Base-by-base conservation (phyloP, 1,140 invertebrate species). In the Lasaia peninsularis region DNA sequence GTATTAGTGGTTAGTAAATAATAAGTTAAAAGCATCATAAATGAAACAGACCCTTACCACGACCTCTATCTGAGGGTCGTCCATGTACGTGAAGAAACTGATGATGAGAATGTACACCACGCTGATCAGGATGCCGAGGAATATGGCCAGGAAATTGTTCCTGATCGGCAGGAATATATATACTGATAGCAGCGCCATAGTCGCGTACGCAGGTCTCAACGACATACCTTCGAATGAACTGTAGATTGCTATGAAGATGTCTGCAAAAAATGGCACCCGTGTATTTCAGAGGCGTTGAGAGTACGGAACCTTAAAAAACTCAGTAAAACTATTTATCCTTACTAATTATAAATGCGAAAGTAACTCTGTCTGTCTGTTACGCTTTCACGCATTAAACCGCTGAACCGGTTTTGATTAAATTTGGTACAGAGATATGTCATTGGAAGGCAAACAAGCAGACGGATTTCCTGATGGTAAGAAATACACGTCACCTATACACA, bases 101-200 rank as follows among this genome's bases (percentile, higher is more conserved):
- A 93, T 90, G 21, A 92, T 90, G 0, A 92, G 74, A 6, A 95
- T 75, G 67, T 96, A 93, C 40, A 91, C 90, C 1, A 91, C 32
- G 14, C 94, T 94, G 0, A 94, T 92, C 0, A 92, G 74, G 0
- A 91, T 49, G 2, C 94, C 95, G 33, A 95, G 75, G 20, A 93
- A 73, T 20, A 93, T 89, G 1, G 93, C 93, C 52, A 94, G 86
- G 50, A 91, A 90, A 73, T 95, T 93, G 67, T 92, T 92, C 18
- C 92, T 91, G 55, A 96, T 90, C 7, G 94, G 94, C 57, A 96
- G 90, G 71, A 96, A 96, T 63, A 96, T 92, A 71, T 96, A 96
- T 56, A 94, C 93, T 0, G 93, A 92, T 37, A 96, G 89, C 0
- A 96, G 81, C 0, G 93, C 91, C 75, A 94, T 93, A 0, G 94